These are phyloP conservation scores for Rostratula benghalensis DNA, from an alignment of 2,113 vertebrate species.

Conservation along the genomic window DNA sequence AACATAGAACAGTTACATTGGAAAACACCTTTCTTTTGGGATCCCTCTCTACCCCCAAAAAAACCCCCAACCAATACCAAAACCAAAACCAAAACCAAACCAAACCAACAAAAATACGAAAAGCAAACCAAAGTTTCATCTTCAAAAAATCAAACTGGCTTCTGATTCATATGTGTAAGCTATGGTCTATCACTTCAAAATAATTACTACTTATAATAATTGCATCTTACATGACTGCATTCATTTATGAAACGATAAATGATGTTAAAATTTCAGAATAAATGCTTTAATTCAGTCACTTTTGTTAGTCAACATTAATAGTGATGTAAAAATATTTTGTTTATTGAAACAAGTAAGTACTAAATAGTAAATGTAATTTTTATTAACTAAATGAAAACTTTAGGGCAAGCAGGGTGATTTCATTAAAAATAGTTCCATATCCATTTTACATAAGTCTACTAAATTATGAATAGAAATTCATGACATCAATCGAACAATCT, in stretches of 20 bases:
- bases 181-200: background rate
- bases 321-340: background rate
- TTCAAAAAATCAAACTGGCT: background rate
- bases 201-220: background rate
- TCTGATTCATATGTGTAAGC: background rate
- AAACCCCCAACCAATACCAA: background rate
- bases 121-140: background rate
- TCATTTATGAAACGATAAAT: background rate
- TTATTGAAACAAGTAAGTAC: background rate
- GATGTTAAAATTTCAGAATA: background rate
- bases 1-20: rapidly evolving
- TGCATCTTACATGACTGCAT: rapidly evolving
- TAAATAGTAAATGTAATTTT: background rate
- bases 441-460: background rate
- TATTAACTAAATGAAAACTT: background rate
- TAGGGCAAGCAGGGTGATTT: background rate
- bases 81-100: too few relatives aligned
- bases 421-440: background rate
- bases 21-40: background rate
- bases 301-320: background rate
- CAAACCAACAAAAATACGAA: background rate
- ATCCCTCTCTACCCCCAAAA: too few relatives aligned
- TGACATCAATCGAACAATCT: background rate
- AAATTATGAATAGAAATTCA: background rate
- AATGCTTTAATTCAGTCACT: background rate